These are phyloP conservation scores for Amphimallon solstitiale DNA, from an alignment of 2,888 invertebrate genomes.

Conservation along the genomic window DNA sequence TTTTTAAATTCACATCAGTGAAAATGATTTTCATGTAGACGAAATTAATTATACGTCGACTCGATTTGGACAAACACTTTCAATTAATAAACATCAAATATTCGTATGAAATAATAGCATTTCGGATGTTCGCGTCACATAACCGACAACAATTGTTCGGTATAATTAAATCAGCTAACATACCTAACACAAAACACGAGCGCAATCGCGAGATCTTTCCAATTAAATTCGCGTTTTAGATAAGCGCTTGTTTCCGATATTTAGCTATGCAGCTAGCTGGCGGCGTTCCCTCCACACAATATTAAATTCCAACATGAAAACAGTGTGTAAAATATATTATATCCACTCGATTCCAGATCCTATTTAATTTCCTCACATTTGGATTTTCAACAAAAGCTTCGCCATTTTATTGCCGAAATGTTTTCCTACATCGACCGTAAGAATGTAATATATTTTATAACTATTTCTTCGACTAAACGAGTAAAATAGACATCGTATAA, in stretches of 20 bases:
- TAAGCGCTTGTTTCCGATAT: constrained; percentile 34
- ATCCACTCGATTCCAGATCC: constrained; percentile 42
- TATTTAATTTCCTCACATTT: constrained; percentile 44
- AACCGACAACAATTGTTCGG: constrained; percentile 35
- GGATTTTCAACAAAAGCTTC: constrained; percentile 34
- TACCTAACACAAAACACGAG: constrained; percentile 36
- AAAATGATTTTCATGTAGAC: too few species aligned
- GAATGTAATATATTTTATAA: constrained; percentile 6
- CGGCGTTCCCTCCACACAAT: constrained; percentile 19
- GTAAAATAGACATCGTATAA: background rate
- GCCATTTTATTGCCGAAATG: constrained; percentile 30
- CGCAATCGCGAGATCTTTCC: constrained; percentile 41
- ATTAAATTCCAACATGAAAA: constrained; percentile 42
- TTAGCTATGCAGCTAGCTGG: background rate
- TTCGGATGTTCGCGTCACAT: constrained; percentile 15
- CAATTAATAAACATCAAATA: constrained; percentile 24
- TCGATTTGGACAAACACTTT: constrained; percentile 4
- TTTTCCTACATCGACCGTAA: constrained; percentile 20
- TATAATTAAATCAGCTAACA: constrained; percentile 39
- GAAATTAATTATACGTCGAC: background rate
- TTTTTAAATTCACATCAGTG: too few species aligned
- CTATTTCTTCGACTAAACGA: background rate
- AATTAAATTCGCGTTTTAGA: constrained; percentile 39
- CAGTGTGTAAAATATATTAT: constrained; percentile 39
- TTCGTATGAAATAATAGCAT: background rate